phyloP scores from a whole-genome alignment of 2,113 vertebrate genomes.

The Fregetta grallaria region DNA sequence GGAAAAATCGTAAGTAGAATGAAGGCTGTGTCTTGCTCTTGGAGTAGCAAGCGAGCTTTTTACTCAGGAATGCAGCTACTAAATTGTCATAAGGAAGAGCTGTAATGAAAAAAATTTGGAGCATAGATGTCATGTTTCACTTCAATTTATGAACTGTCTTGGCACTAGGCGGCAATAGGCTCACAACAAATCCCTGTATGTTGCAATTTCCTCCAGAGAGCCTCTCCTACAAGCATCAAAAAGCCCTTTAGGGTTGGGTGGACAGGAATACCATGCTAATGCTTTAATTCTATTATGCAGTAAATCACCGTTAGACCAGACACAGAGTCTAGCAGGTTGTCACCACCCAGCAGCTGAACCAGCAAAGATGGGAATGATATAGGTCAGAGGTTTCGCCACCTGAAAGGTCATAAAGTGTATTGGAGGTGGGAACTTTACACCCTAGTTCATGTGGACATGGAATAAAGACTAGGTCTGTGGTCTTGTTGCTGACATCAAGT shows the following conservation, averaged over 20 bases:
- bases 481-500: constrained; percentile 10
- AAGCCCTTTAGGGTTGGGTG: constrained; percentile 31
- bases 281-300: constrained; percentile 57
- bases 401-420: constrained; percentile 52
- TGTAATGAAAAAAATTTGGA: background rate
- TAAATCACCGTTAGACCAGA: constrained; percentile 62
- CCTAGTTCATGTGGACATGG: background rate
- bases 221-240: constrained; percentile 3
- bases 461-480: background rate
- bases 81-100: background rate
- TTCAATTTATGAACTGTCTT: constrained; percentile 50
- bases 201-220: constrained; percentile 55
- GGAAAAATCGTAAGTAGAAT: too few relatives aligned
- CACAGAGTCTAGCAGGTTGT: constrained; percentile 55
- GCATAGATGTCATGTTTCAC: background rate
- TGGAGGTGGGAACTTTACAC: constrained; percentile 47
- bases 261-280: constrained; percentile 49
- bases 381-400: constrained; percentile 51
- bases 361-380: constrained; percentile 58
- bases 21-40: background rate
- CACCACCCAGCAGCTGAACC: constrained; percentile 56
- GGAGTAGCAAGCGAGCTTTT: background rate
- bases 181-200: constrained; percentile 47
- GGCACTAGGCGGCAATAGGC: background rate
- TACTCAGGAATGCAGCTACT: background rate